A percentile compares a stretch with the other conserved stretches of the same genome.
These are phyloP conservation scores for Dysidea cf. avara DNA, from an alignment of 37 sponge, comb jelly and placozoan species.

Conservation along the genomic window DNA sequence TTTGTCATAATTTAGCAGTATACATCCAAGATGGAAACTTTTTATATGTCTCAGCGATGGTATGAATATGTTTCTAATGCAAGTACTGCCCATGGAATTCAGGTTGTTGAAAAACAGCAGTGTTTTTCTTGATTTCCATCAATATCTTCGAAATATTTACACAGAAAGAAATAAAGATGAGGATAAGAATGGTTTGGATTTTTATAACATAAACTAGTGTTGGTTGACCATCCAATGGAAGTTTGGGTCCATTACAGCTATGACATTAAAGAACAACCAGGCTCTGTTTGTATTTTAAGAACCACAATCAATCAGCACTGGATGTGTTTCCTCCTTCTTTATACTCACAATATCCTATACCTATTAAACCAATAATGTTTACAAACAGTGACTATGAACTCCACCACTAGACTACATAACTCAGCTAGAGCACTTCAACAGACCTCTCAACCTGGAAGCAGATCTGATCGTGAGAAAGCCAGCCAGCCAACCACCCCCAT, in stretches of 20 bases:
- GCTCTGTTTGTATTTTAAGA: constrained; percentile 19
- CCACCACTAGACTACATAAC: no score
- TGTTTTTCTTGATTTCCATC: constrained; percentile 14
- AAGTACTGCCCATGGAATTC: neutral
- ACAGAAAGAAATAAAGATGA: constrained; percentile 40
- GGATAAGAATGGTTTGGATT: constrained; percentile 28
- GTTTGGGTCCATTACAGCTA: constrained; percentile 29
- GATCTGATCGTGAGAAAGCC: no score
- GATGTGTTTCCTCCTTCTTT: constrained; percentile 7
- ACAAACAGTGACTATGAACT: no score
- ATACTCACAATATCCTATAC: constrained; percentile 38
- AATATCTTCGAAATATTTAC: constrained; percentile 19
- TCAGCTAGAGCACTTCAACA: no score
- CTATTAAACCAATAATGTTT: no score
- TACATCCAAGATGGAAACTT: constrained; percentile 27
- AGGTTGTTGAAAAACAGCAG: constrained; percentile 47
- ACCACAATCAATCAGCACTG: neutral
- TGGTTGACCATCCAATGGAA: constrained; percentile 9
- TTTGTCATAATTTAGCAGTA: no score
- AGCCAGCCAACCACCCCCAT: no score
- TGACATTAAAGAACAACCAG: constrained; percentile 13
- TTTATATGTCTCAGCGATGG: constrained; percentile 37
- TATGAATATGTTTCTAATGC: constrained; percentile 30
- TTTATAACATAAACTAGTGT: constrained; percentile 14
- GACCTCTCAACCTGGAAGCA: no score